A percentile compares a stretch with the other conserved stretches of the same genome.
Evolutionary conservation across 2,888 invertebrate species (phyloP).

Genomic region (Mythimna impura): DNA sequence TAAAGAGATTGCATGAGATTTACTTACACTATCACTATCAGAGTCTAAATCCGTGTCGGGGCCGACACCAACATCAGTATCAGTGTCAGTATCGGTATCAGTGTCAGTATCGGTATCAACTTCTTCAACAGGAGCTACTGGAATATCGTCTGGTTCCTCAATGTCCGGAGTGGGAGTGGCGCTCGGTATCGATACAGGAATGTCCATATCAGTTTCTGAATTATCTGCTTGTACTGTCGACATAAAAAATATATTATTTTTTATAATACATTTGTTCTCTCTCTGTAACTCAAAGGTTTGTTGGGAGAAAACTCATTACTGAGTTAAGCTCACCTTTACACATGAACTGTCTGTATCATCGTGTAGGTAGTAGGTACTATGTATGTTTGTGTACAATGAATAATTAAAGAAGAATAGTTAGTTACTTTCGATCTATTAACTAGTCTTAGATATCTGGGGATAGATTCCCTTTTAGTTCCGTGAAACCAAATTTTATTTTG

Average conservation of each 20-base stretch:
- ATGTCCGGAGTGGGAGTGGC: constrained; percentile 45
- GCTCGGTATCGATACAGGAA: constrained; percentile 37
- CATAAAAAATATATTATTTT: constrained; percentile 17
- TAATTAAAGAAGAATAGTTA: background rate
- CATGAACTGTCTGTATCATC: too few relatives aligned
- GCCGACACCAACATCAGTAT: constrained; percentile 26
- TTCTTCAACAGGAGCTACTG: constrained; percentile 41
- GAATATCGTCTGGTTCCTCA: constrained; percentile 52
- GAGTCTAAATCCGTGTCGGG: constrained; percentile 40
- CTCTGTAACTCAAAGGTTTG: too few relatives aligned
- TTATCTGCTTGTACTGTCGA: constrained; percentile 63
- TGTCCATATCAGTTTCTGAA: constrained; percentile 46
- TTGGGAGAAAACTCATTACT: too few relatives aligned
- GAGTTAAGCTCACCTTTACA: too few relatives aligned
- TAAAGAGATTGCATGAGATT: background rate
- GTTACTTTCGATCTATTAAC: background rate
- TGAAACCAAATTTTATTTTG: background rate
- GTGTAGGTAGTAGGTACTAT: too few relatives aligned
- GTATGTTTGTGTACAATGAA: too few relatives aligned
- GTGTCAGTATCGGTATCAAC: constrained; percentile 39
- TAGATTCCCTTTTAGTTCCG: background rate
- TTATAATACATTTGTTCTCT: too few relatives aligned
- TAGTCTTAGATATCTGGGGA: background rate
- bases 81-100: constrained; percentile 29
- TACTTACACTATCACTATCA: constrained; percentile 54